Evolutionary conservation across 2,113 vertebrate species (phyloP).

Genomic region (Sceloporus tristichus): DNA sequence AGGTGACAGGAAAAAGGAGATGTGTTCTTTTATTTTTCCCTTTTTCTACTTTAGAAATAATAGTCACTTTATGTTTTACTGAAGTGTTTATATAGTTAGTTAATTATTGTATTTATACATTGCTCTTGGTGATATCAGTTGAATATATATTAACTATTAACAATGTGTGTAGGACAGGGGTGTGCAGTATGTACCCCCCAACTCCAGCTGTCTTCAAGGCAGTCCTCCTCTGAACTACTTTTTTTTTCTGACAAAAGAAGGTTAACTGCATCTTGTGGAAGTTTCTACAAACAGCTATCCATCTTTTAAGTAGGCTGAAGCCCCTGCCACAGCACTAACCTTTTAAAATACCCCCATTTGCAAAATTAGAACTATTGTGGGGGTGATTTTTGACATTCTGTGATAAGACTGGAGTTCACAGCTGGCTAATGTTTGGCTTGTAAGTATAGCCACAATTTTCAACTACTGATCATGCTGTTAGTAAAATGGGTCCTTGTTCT

Average conservation of each 20-base stretch:
- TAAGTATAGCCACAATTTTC: too few relatives aligned
- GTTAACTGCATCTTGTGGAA: neutral
- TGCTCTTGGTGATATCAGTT: neutral
- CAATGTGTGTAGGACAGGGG: neutral
- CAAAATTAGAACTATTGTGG: neutral
- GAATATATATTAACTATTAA: neutral
- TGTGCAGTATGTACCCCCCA: too few relatives aligned
- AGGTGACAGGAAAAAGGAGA: neutral
- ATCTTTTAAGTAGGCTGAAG: too few relatives aligned
- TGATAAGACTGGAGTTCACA: neutral
- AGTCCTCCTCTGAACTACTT: too few relatives aligned
- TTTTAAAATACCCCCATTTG: neutral
- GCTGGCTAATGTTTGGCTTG: too few relatives aligned
- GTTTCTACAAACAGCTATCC: neutral
- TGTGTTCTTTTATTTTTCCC: neutral
- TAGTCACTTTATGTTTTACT: neutral
- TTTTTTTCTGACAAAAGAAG: too few relatives aligned
- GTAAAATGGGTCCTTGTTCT: too few relatives aligned
- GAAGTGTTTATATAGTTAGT: too few relatives aligned
- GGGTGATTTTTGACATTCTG: neutral
- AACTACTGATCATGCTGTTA: too few relatives aligned
- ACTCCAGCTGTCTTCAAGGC: too few relatives aligned
- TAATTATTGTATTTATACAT: too few relatives aligned
- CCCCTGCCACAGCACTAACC: too few relatives aligned
- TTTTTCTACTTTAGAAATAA: neutral